Base-by-base conservation (phyloP, 1,140 invertebrate genomes). In the Saccostrea glomerata region DNA sequence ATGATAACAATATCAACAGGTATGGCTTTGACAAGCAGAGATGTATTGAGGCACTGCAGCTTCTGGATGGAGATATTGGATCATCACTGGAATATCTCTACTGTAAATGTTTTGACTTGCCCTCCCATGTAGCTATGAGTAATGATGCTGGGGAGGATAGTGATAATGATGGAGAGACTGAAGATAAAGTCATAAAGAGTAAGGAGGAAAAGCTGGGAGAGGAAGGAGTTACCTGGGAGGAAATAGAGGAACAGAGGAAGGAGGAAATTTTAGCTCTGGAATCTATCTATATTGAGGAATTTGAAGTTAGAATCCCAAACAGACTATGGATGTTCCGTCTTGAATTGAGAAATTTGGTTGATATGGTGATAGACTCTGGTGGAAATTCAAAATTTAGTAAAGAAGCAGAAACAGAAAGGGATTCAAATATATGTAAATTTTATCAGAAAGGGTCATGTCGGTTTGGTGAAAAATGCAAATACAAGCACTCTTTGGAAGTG, bases 221-320 rank as follows among this genome's bases (percentile, higher is more conserved):
- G 54, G 84, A 47, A 82, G 89, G 84, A 9, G 20, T 86, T 4
- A 82, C 88, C n/a, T 84, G 86, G 30, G 86, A 91, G 66, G 92
- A 94, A 60, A 88, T 94, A n/a, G 15, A 84, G 0, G 92, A 93
- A 36, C 86, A 90, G 23, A 89, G 93, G 82, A 84, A 92, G 58
- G 93, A 94, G 55, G 94, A 94, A 91, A 94, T 93, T 88, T 88
- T 92, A 73, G 94, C 92, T 25, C 83, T 94, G 15, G 36, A 93
- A 88, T 91, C 93, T 30, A 94, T 94, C 15, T 94, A 93, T 89
- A 93, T 92, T 54, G 90, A 92, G 23, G 89, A 86, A 17, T 94
- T 94, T 90, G 86, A 87, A 85, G 93, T 94, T 83, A 92, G 91
- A 82, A 92, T 94, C 36, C 86, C 89, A 9, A 92, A 93, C 82